Evolutionary conservation across 2,797 vertebrate species (phyloP).

Genomic region (Graptemys geographica): DNA sequence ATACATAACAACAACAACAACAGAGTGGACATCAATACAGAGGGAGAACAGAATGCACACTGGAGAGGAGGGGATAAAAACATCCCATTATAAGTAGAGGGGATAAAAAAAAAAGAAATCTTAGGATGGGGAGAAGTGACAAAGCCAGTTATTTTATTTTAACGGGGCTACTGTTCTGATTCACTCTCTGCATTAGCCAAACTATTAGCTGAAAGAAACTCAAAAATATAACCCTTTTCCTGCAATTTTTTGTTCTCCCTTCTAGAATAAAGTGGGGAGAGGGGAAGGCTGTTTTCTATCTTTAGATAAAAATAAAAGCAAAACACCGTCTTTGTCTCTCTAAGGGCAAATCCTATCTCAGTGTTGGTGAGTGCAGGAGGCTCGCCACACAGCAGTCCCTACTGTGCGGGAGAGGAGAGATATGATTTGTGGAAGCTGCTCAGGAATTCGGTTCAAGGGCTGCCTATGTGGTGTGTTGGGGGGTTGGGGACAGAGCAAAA

Average conservation of each 20-base stretch:
- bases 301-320: background rate
- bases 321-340: background rate
- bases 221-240: background rate
- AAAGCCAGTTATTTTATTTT: background rate
- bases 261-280: background rate
- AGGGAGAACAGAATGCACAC: background rate
- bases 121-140: background rate
- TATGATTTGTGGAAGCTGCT: background rate
- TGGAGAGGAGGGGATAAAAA: accelerated
- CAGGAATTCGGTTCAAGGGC: background rate
- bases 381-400: background rate
- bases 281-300: background rate
- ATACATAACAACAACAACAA: background rate
- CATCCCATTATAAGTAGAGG: background rate
- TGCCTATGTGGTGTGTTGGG: background rate
- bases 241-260: background rate
- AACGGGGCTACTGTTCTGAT: background rate
- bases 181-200: background rate
- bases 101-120: background rate
- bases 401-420: background rate
- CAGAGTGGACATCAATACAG: background rate
- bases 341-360: background rate
- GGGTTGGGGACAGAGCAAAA: accelerated
- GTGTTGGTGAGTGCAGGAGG: background rate
- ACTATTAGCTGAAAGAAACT: background rate